These are phyloP conservation scores for Todus mexicanus DNA, from an alignment of 2,797 vertebrate genomes.

Conservation along the genomic window DNA sequence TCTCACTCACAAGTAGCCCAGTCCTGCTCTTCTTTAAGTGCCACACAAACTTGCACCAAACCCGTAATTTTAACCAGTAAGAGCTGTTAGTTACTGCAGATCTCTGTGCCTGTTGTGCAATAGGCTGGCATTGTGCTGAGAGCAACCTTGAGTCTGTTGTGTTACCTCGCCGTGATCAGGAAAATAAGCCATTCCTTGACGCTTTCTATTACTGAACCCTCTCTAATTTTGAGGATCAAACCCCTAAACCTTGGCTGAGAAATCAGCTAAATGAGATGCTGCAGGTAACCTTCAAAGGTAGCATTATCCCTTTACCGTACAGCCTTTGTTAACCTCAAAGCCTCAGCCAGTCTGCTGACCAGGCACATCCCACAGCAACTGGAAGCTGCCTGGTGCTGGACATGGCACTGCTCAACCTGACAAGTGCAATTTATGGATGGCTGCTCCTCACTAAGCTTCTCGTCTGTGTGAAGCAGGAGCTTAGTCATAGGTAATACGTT, in stretches of 20 bases:
- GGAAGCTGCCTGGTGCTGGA: neutral
- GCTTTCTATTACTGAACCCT: neutral
- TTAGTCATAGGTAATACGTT: neutral
- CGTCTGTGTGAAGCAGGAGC: neutral
- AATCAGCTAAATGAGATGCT: neutral
- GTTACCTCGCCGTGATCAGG: fast-evolving
- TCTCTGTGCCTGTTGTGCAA: neutral
- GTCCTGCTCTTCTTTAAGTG: neutral
- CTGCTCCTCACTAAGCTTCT: neutral
- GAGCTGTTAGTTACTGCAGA: neutral
- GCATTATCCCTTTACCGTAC: neutral
- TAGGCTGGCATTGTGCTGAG: neutral
- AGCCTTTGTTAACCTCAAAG: neutral
- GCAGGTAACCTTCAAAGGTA: neutral
- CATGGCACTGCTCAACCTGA: neutral
- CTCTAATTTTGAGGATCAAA: neutral
- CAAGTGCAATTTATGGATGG: neutral
- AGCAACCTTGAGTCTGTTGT: neutral
- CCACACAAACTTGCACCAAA: neutral
- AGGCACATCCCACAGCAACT: neutral
- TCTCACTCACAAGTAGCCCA: neutral
- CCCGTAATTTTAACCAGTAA: neutral
- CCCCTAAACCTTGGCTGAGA: neutral
- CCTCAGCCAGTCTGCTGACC: neutral
- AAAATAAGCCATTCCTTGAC: neutral